Conservation (phyloP, 2,888 invertebrate species). For the Xanthorhoe spadicearia region DNA sequence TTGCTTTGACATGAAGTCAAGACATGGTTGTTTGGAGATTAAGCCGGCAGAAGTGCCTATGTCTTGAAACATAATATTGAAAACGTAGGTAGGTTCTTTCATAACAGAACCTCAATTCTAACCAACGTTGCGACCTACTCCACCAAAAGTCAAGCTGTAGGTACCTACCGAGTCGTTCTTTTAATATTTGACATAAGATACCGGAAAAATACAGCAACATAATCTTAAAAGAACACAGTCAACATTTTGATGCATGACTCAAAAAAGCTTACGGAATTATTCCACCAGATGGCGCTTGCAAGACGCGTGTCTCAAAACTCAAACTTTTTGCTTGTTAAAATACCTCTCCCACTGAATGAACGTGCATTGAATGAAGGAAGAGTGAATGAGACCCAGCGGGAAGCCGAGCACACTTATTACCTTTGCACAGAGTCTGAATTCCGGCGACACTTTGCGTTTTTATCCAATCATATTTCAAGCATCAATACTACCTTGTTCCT, state of each 20-base stretch:
- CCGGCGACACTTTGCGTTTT: neutral
- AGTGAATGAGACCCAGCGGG: constrained; percentile 49
- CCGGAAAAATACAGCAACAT: neutral
- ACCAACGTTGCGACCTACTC: too few relatives aligned
- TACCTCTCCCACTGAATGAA: constrained; percentile 61
- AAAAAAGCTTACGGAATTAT: constrained; percentile 6
- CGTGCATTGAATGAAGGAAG: constrained; percentile 56
- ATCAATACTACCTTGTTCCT: constrained; percentile 7
- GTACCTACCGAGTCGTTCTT: too few relatives aligned
- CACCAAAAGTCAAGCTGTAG: too few relatives aligned
- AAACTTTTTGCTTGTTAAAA: constrained; percentile 73
- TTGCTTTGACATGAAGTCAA: too few relatives aligned
- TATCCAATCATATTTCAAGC: neutral
- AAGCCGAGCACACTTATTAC: neutral
- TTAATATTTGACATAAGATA: too few relatives aligned
- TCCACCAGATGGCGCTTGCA: constrained; percentile 16
- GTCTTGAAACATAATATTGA: too few relatives aligned
- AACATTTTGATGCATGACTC: neutral
- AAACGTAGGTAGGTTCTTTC: too few relatives aligned
- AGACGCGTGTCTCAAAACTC: constrained; percentile 51
- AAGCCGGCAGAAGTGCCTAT: too few relatives aligned
- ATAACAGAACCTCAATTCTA: too few relatives aligned
- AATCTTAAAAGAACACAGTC: neutral
- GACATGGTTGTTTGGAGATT: too few relatives aligned
- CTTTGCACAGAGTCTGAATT: constrained; percentile 1